These are phyloP conservation scores for Dioctria linearis DNA, from an alignment of 2,888 invertebrate species.

Conservation along the genomic window DNA sequence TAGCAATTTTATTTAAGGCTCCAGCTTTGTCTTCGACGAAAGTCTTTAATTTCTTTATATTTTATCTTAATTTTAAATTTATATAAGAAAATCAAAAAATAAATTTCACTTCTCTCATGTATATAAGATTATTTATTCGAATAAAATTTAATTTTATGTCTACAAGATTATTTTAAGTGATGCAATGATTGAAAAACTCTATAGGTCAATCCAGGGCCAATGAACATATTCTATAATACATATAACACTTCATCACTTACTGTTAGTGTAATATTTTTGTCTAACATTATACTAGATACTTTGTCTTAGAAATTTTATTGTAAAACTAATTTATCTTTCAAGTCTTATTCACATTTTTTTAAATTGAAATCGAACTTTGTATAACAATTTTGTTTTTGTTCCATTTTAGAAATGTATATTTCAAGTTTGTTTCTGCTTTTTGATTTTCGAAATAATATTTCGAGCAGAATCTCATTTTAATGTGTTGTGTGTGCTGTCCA, in stretches of 20 bases:
- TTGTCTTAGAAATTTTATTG: background rate
- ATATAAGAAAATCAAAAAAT: background rate
- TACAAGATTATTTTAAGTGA: background rate
- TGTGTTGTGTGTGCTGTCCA: background rate
- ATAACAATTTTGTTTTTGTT: background rate
- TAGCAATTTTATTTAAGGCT: too few relatives aligned
- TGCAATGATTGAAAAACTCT: too few relatives aligned
- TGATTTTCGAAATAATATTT: background rate
- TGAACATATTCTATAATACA: too few relatives aligned
- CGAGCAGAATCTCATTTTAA: background rate
- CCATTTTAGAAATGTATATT: background rate
- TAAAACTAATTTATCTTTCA: background rate
- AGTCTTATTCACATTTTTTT: too few relatives aligned
- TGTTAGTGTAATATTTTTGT: background rate
- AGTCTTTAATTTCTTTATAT: conserved; percentile 1
- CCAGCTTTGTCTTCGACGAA: too few relatives aligned
- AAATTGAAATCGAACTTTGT: too few relatives aligned
- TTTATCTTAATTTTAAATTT: conserved; percentile 4
- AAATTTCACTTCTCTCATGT: background rate
- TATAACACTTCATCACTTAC: too few relatives aligned
- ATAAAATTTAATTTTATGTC: background rate
- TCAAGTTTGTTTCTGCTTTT: background rate
- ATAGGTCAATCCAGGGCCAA: too few relatives aligned
- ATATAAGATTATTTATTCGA: background rate
- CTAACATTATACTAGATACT: background rate